Evolutionary conservation across 2,797 vertebrate species (phyloP).

Genomic region (Bovichtus variegatus): DNA sequence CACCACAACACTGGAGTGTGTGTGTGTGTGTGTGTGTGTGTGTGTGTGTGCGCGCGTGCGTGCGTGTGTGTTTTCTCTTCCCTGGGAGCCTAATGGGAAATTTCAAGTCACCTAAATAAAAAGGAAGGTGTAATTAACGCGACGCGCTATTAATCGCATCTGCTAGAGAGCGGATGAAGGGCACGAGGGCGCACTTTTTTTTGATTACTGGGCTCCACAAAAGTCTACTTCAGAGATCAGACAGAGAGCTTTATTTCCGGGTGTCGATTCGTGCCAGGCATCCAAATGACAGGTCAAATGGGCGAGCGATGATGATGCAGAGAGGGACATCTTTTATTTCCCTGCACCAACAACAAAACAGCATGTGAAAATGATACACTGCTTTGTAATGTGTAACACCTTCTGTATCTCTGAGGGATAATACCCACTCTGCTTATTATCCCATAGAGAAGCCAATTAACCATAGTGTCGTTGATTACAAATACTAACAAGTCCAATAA

Average conservation of each 20-base stretch:
- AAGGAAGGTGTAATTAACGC: constrained; percentile 82
- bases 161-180: constrained; percentile 75
- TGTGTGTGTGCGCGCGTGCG: neutral
- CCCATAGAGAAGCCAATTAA: neutral
- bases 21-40: neutral
- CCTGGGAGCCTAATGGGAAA: constrained; percentile 75
- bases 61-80: neutral
- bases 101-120: constrained; percentile 83
- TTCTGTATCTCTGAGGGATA: neutral
- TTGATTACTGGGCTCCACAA: constrained; percentile 49
- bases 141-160: constrained; percentile 81
- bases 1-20: constrained; percentile 28
- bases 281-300: constrained; percentile 64
- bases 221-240: constrained; percentile 60
- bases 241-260: constrained; percentile 45
- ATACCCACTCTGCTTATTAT: neutral
- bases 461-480: neutral
- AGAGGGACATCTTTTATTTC: constrained; percentile 2
- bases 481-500: neutral
- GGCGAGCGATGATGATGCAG: constrained; percentile 29
- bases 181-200: constrained; percentile 63
- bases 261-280: constrained; percentile 45
- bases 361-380: neutral
- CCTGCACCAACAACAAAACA: constrained; percentile 10
- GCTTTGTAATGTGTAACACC: neutral